Evolutionary conservation across 2,797 vertebrate species (phyloP).

Genomic region (Gymnopithys bicolor): DNA sequence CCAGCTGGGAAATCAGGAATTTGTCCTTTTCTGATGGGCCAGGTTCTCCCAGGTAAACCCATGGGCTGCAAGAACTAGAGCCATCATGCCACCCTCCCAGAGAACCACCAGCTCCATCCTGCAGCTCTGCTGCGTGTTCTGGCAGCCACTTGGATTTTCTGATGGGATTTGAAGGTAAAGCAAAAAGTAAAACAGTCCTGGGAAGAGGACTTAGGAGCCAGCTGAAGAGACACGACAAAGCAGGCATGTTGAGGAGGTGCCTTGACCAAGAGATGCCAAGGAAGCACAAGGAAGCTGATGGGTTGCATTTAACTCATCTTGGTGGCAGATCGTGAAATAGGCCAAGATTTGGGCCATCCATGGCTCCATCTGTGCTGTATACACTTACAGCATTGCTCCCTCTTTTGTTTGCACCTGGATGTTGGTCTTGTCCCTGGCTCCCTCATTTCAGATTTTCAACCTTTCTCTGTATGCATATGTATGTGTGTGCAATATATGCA

Average conservation of each 20-base stretch:
- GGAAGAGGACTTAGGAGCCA: background rate
- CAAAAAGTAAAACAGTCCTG: background rate
- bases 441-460: background rate
- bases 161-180: background rate
- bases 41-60: background rate
- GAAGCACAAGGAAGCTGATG: background rate
- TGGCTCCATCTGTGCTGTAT: background rate
- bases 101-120: background rate
- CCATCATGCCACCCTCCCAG: background rate
- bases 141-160: rapidly evolving
- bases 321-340: rapidly evolving
- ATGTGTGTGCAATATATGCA: background rate
- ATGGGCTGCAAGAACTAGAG: background rate
- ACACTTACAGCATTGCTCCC: background rate
- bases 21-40: background rate
- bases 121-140: background rate
- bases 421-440: background rate
- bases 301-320: background rate
- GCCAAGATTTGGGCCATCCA: background rate
- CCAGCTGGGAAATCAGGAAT: background rate
- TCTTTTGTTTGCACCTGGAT: background rate
- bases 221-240: background rate
- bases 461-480: background rate
- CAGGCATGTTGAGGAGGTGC: background rate
- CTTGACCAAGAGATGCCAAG: background rate